Conservation (phyloP, 2,888 invertebrate species). For the Eurytoma californica region DNA sequence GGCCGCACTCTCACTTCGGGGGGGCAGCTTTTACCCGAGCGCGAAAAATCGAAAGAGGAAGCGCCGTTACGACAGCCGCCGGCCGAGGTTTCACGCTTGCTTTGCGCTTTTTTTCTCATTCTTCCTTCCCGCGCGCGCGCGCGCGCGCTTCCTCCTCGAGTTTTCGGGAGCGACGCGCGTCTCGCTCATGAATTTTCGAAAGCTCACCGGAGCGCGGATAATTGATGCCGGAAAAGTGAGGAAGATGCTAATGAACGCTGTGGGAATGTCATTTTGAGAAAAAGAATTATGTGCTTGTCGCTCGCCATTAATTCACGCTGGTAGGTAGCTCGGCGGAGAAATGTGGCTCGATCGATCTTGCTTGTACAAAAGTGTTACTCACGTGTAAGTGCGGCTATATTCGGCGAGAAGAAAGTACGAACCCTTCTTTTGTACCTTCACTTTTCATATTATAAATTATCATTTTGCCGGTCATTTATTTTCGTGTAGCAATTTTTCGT, state of each 20-base stretch:
- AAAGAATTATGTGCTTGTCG: no score
- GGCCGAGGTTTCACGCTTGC: not conserved
- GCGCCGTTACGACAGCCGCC: no score
- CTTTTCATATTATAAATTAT: not conserved
- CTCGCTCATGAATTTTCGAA: not conserved
- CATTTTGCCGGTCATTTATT: not conserved
- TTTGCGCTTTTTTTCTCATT: not conserved
- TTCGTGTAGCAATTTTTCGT: not conserved
- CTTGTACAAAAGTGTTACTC: no score
- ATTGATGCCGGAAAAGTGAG: not conserved
- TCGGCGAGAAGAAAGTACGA: no score
- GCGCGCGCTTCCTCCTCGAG: no score
- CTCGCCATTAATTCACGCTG: no score
- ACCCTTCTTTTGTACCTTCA: not conserved
- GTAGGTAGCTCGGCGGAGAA: no score
- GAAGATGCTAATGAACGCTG: not conserved
- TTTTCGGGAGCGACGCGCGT: no score
- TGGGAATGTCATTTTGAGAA: not conserved
- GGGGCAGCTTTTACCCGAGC: not conserved
- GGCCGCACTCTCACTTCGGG: constrained; percentile 20
- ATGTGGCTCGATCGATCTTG: no score
- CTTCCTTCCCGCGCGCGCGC: not conserved
- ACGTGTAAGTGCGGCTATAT: no score
- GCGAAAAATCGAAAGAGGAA: no score
- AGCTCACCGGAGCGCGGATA: not conserved